These are phyloP conservation scores for Rhingia campestris DNA, from an alignment of 2,888 invertebrate species.

Conservation along the genomic window DNA sequence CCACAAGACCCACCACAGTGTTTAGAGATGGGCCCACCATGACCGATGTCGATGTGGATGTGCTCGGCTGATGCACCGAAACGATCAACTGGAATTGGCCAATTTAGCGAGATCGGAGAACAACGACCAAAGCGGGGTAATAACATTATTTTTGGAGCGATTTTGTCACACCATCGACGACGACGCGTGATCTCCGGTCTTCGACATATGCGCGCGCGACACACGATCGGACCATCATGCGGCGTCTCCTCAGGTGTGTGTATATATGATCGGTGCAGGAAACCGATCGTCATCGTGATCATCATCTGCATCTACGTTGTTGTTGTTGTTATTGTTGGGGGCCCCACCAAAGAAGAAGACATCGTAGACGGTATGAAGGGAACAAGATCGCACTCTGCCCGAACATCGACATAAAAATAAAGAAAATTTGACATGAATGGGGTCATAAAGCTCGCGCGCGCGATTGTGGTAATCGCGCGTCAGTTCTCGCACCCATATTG, in stretches of 20 bases:
- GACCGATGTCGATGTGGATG: neutral
- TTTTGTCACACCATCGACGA: constrained; percentile 71
- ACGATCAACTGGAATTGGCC: constrained; percentile 64
- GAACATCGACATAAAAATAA: constrained; percentile 69
- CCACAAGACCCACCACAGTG: constrained; percentile 60
- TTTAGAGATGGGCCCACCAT: constrained; percentile 15
- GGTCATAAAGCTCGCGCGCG: constrained; percentile 64
- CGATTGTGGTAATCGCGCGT: constrained; percentile 42
- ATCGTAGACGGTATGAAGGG: too few relatives aligned
- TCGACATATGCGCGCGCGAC: constrained; percentile 32
- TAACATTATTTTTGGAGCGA: constrained; percentile 63
- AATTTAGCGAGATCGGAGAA: constrained; percentile 65
- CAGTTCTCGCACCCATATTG: constrained; percentile 52
- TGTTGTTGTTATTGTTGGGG: neutral
- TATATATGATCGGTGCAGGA: constrained; percentile 13
- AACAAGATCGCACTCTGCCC: constrained; percentile 29
- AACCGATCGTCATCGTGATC: constrained; percentile 19
- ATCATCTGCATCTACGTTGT: constrained; percentile 24
- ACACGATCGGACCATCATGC: constrained; percentile 27
- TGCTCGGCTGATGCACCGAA: neutral
- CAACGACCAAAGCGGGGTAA: constrained; percentile 48
- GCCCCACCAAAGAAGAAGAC: neutral
- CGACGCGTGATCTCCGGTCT: constrained; percentile 59
- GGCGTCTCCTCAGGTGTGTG: constrained; percentile 13
- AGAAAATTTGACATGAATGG: constrained; percentile 70